Conservation (phyloP, 2,888 invertebrate genomes). For the Geophilus truncorum region DNA sequence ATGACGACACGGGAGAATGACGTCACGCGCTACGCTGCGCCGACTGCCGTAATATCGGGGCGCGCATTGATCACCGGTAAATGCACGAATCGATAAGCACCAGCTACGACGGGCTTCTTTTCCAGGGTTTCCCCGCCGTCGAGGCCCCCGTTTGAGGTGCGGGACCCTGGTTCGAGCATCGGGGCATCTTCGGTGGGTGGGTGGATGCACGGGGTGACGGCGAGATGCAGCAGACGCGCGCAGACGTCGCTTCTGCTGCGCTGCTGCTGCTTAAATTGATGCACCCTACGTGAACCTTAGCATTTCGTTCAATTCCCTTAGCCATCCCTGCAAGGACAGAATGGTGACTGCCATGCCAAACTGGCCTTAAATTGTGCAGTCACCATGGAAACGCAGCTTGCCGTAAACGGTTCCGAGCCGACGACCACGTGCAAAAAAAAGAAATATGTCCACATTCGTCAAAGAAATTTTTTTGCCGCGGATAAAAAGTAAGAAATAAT, state of each 20-base stretch:
- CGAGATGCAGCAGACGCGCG: background rate
- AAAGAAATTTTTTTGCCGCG: too few relatives aligned
- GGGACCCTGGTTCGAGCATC: background rate
- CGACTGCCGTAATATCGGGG: background rate
- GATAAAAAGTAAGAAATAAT: background rate
- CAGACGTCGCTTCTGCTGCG: too few relatives aligned
- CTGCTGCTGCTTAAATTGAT: too few relatives aligned
- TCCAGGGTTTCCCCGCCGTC: background rate
- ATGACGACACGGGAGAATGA: background rate
- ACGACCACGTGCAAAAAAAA: background rate
- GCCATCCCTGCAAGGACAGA: background rate
- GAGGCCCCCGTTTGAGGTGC: background rate
- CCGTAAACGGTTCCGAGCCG: background rate
- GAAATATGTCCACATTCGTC: background rate
- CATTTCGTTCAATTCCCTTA: background rate
- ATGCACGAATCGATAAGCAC: background rate
- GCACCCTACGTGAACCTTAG: background rate
- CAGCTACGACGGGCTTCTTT: background rate
- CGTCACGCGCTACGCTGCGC: background rate
- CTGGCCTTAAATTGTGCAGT: background rate
- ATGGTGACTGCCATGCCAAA: background rate
- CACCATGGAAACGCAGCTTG: background rate
- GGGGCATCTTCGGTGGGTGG: too few relatives aligned
- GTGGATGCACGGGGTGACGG: background rate
- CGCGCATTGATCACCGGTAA: background rate